phyloP scores from a whole-genome alignment of 2,797 vertebrate genomes.

The Lutjanus campechanus region DNA sequence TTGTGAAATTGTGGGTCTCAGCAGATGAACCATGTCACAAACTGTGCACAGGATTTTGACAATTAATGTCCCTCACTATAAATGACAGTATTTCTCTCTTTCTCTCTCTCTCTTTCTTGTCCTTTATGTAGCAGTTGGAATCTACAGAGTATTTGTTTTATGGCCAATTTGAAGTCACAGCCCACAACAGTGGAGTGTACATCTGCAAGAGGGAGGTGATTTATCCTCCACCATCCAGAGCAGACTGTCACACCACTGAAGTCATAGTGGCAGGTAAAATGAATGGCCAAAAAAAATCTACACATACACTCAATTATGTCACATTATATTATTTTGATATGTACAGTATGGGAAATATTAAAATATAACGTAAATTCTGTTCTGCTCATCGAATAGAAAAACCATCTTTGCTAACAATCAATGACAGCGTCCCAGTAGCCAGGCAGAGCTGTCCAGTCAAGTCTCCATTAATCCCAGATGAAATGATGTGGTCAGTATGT shows the following conservation, averaged over 20 bases:
- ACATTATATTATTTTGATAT: not conserved
- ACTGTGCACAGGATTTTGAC: not conserved
- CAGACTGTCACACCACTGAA: not conserved
- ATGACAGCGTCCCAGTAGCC: not conserved
- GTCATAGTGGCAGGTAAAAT: slow-evolving; percentile 19
- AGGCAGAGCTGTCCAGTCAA: not conserved
- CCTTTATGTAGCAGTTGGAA: not conserved
- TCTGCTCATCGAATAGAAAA: slow-evolving; percentile 9
- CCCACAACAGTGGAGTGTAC: not conserved
- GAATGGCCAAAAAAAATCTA: not conserved
- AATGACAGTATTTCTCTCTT: not conserved
- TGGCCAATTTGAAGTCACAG: slow-evolving; percentile 9
- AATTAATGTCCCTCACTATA: not conserved
- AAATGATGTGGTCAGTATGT: slow-evolving; percentile 18
- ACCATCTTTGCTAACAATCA: not conserved
- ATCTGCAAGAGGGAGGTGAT: not conserved
- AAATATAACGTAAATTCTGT: not conserved
- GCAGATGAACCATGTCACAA: not conserved
- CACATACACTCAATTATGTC: not conserved
- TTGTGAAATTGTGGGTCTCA: too few relatives aligned
- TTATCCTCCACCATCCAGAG: slow-evolving; percentile 21
- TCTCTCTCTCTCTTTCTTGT: not conserved
- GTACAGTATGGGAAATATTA: not conserved
- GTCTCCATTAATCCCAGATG: not conserved
- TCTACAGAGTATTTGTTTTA: not conserved